Evolutionary conservation across 2,797 vertebrate genomes (phyloP).

Genomic region (Micrastur ruficollis): DNA sequence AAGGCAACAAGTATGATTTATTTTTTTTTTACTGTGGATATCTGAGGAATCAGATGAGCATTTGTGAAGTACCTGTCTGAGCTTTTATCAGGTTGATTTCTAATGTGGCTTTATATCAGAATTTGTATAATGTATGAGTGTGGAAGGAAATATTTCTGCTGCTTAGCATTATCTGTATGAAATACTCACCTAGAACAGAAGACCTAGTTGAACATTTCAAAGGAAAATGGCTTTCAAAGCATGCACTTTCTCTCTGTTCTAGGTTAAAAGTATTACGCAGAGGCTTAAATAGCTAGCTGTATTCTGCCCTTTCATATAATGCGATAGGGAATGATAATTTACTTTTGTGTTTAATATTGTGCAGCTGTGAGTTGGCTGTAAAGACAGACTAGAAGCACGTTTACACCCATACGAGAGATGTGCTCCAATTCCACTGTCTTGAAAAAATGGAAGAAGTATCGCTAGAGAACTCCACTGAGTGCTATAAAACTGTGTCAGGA

Average conservation of each 20-base stretch:
- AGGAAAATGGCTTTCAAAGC: constrained; percentile 34
- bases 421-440: background rate
- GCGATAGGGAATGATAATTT: constrained; percentile 25
- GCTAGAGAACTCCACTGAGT: constrained; percentile 1
- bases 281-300: constrained; percentile 27
- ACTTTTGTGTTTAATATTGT: constrained; percentile 10
- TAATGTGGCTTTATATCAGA: background rate
- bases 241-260: background rate
- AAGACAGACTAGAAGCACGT: background rate
- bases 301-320: constrained; percentile 32
- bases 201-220: constrained; percentile 1
- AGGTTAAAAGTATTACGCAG: constrained; percentile 31
- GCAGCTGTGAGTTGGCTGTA: constrained; percentile 33
- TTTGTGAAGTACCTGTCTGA: background rate
- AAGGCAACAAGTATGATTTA: background rate
- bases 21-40: background rate
- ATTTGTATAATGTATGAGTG: background rate
- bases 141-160: background rate
- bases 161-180: background rate
- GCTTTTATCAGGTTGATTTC: background rate
- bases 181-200: constrained; percentile 10
- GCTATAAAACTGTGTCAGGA: constrained; percentile 12
- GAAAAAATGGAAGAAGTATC: background rate
- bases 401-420: rapidly evolving
- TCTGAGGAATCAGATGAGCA: background rate